Conservation (phyloP, 2,113 vertebrate species). For the Panurus biarmicus region DNA sequence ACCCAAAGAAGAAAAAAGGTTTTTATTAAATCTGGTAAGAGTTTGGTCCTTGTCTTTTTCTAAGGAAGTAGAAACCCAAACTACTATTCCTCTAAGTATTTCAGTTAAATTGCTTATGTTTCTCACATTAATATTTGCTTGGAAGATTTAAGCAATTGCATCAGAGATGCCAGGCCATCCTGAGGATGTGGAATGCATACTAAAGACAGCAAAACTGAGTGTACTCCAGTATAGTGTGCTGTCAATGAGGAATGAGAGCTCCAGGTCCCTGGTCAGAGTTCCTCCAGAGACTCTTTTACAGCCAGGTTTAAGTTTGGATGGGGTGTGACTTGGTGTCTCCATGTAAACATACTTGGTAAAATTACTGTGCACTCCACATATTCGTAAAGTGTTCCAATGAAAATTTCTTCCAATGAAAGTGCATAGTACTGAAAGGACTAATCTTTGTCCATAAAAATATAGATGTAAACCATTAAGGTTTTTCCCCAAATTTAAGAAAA, state of each 20-base stretch:
- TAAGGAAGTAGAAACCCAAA: not conserved
- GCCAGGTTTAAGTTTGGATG: not conserved
- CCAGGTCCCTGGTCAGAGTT: not conserved
- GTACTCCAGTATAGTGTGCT: not conserved
- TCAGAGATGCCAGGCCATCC: not conserved
- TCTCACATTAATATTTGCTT: conserved; percentile 17
- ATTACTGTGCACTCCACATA: not conserved
- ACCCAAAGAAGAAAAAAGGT: not conserved
- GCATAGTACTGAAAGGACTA: not conserved
- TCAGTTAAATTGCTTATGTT: not conserved
- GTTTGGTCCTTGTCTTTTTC: not conserved
- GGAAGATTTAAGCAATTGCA: not conserved
- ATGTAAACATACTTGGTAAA: not conserved
- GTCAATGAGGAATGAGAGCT: not conserved
- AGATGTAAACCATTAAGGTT: not conserved
- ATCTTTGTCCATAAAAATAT: not conserved
- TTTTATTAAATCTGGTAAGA: not conserved
- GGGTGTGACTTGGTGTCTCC: not conserved
- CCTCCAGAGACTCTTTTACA: not conserved
- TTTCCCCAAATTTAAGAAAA: not conserved
- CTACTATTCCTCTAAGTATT: not conserved
- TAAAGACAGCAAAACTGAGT: not conserved
- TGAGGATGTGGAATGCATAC: not conserved
- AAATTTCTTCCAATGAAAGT: not conserved
- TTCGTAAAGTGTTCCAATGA: not conserved